Percentiles rank a stretch among this genome's conserved stretches.
These are phyloP conservation scores for Cisticola juncidis DNA, from an alignment of 2,113 vertebrate species.

Conservation along the genomic window DNA sequence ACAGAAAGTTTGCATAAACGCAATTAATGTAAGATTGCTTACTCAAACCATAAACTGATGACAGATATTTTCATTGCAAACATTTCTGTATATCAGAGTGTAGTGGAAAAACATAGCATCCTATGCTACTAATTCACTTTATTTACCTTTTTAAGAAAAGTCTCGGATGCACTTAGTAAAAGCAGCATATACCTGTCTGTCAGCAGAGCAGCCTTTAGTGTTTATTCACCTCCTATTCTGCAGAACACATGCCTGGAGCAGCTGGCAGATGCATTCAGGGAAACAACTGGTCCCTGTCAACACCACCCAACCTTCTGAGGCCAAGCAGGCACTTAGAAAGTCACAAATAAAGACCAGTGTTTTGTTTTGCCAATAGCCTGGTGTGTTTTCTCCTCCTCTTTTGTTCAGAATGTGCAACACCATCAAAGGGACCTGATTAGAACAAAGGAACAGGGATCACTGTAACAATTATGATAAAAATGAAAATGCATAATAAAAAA, in stretches of 20 bases:
- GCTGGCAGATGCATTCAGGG: slow-evolving; percentile 84
- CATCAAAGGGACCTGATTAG: slow-evolving; percentile 71
- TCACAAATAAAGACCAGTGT: slow-evolving; percentile 68
- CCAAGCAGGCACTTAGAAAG: slow-evolving; percentile 75
- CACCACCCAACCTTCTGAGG: slow-evolving; percentile 77
- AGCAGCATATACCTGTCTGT: slow-evolving; percentile 88
- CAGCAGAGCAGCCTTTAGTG: slow-evolving; percentile 76
- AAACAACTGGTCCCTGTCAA: slow-evolving; percentile 83
- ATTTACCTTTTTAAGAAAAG: slow-evolving; percentile 73
- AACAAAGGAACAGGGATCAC: slow-evolving; percentile 67
- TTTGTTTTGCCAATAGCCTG: slow-evolving; percentile 78
- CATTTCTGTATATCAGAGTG: slow-evolving; percentile 32
- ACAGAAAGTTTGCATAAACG: slow-evolving; percentile 57
- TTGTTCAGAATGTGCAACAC: slow-evolving; percentile 53
- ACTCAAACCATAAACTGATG: slow-evolving; percentile 56
- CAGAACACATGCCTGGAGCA: slow-evolving; percentile 79
- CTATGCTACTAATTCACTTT: slow-evolving; percentile 75
- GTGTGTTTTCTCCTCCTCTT: slow-evolving; percentile 61
- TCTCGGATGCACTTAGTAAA: slow-evolving; percentile 73
- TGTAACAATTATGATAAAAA: slow-evolving; percentile 82
- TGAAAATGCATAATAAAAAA: slow-evolving; percentile 75
- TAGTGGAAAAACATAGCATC: not conserved
- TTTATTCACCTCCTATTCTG: slow-evolving; percentile 77
- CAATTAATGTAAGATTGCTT: slow-evolving; percentile 29
- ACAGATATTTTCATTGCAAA: slow-evolving; percentile 63